phyloP scores from a whole-genome alignment of 2,113 vertebrate species.

The Tachysurus vachellii region DNA sequence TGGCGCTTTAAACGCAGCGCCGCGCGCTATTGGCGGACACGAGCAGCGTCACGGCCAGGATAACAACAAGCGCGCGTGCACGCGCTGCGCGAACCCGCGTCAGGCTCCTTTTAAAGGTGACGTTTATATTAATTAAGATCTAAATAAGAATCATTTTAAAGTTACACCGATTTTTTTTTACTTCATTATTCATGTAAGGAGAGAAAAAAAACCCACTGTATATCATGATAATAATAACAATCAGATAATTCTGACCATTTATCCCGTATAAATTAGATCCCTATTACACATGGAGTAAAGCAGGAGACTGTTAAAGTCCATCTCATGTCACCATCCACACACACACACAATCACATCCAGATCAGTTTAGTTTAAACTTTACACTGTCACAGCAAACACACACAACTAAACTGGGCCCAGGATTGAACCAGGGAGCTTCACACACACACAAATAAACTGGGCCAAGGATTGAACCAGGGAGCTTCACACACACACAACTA shows the following conservation, averaged over 20 bases:
- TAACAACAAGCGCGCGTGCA: constrained; percentile 80
- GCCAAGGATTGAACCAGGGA: no score
- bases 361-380: background rate
- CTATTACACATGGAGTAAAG: background rate
- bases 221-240: background rate
- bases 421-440: no score
- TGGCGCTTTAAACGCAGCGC: constrained; percentile 44
- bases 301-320: background rate
- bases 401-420: no score
- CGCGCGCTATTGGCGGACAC: constrained; percentile 34
- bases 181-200: background rate
- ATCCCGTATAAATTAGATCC: no score
- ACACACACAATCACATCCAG: background rate
- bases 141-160: background rate
- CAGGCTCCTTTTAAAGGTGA: background rate
- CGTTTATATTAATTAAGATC: no score
- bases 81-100: constrained; percentile 1
- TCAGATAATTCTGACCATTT: no score
- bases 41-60: constrained; percentile 70
- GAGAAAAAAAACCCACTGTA: background rate
- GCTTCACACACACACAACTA: no score
- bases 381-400: background rate
- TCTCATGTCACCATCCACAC: background rate
- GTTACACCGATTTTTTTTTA: background rate
- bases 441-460: no score